Conservation (phyloP, 35 echinoderm and acorn worm genomes). For the Acanthaster planci region DNA sequence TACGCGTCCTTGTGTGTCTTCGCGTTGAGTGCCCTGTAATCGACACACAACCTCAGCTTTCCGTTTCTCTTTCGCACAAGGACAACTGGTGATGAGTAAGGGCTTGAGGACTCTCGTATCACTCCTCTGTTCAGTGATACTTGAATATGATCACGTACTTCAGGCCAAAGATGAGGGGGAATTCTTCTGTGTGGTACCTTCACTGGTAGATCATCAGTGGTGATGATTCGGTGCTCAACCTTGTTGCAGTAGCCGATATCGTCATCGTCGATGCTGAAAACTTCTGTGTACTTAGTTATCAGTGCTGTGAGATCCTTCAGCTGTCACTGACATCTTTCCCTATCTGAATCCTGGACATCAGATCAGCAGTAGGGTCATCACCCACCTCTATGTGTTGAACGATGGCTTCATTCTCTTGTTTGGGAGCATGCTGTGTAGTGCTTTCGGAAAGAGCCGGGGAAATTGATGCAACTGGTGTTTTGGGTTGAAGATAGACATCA, state of each 20-base stretch:
- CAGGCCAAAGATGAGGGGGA: conserved; percentile 16
- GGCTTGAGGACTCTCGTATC: conserved; percentile 56
- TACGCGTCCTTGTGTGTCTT: too few relatives aligned
- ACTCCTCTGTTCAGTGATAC: background rate
- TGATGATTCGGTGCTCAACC: too few relatives aligned
- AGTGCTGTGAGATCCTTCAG: background rate
- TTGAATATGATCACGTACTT: conserved; percentile 36
- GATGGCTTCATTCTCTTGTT: too few relatives aligned
- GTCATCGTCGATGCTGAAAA: conserved; percentile 18
- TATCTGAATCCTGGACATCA: conserved; percentile 30
- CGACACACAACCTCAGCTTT: conserved; percentile 38
- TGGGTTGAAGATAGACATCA: too few relatives aligned
- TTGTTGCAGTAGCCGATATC: conserved; percentile 33
- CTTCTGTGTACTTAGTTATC: background rate
- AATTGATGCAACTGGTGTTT: too few relatives aligned
- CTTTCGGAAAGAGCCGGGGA: too few relatives aligned
- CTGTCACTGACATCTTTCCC: background rate
- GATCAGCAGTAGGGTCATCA: background rate
- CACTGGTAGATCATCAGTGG: too few relatives aligned
- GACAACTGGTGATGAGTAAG: conserved; percentile 45
- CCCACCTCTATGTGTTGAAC: background rate
- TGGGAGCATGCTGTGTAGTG: background rate
- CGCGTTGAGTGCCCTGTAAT: conserved; percentile 57
- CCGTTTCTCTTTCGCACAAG: conserved; percentile 45
- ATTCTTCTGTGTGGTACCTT: conserved; percentile 30